Conservation (phyloP, 2,113 vertebrate species). For the Synodontis membranacea region DNA sequence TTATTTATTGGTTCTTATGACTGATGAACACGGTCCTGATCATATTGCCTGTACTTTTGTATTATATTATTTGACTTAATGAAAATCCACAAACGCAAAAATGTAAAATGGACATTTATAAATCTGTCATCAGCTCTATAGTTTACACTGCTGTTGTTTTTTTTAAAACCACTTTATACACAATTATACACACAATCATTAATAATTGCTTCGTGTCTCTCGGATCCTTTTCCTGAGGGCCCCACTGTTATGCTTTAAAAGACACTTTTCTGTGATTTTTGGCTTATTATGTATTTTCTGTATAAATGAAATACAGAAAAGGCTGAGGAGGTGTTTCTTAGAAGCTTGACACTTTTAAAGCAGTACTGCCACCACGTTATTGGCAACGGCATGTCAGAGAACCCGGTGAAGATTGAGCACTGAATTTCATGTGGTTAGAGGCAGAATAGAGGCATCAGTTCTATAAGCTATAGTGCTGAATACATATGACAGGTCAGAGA, state of each 20-base stretch:
- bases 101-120: slow-evolving; percentile 31
- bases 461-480: slow-evolving; percentile 64
- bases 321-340: slow-evolving; percentile 77
- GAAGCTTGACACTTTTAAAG: slow-evolving; percentile 69
- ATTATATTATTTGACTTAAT: neutral
- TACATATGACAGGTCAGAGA: slow-evolving; percentile 58
- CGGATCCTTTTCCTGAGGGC: slow-evolving; percentile 75
- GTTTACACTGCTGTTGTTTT: slow-evolving; percentile 44
- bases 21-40: neutral
- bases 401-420: slow-evolving; percentile 66
- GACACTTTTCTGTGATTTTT: slow-evolving; percentile 73
- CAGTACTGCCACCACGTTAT: slow-evolving; percentile 49
- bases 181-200: slow-evolving; percentile 66
- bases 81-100: slow-evolving; percentile 11
- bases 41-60: no score
- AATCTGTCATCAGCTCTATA: slow-evolving; percentile 43
- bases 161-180: slow-evolving; percentile 57
- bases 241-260: slow-evolving; percentile 76
- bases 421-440: slow-evolving; percentile 69
- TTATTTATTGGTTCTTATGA: neutral
- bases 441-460: slow-evolving; percentile 56
- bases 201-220: slow-evolving; percentile 66
- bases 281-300: slow-evolving; percentile 71
- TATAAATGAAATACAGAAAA: slow-evolving; percentile 78
- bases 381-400: slow-evolving; percentile 70